Percentiles rank a stretch among this genome's conserved stretches.
These are phyloP conservation scores for Scomberomorus guttatus DNA, from an alignment of 2,797 vertebrate species.

Conservation along the genomic window DNA sequence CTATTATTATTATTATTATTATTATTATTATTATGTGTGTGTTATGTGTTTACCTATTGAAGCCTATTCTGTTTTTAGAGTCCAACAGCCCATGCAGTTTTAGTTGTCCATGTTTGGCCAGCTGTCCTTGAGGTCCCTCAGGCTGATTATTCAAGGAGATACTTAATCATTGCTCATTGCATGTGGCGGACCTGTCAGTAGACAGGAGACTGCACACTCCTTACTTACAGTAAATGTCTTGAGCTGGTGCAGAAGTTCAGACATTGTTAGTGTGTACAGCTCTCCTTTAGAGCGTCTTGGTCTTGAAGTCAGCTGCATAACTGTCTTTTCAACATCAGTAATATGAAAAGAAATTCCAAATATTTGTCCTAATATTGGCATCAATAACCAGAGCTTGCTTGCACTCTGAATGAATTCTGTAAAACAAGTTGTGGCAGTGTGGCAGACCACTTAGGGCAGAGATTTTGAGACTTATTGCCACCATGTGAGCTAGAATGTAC, in stretches of 20 bases:
- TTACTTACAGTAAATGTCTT: conserved; percentile 20
- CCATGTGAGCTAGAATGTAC: neutral
- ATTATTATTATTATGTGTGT: no score
- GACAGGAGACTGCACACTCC: neutral
- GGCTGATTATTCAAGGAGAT: conserved; percentile 42
- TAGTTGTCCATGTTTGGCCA: conserved; percentile 18
- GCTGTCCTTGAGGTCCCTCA: conserved; percentile 44
- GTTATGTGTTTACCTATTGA: neutral
- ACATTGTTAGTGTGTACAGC: neutral
- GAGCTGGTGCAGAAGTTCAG: conserved; percentile 19
- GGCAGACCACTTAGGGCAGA: neutral
- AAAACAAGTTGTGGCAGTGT: neutral
- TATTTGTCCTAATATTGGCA: neutral
- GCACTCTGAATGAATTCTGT: neutral
- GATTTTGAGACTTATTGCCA: conserved; percentile 1
- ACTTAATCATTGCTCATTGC: conserved; percentile 36
- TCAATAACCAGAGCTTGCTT: neutral
- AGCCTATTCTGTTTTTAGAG: conserved; percentile 6
- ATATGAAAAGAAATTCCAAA: neutral
- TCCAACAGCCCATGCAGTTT: conserved; percentile 17
- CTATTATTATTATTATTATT: no score
- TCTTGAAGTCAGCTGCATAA: conserved; percentile 9
- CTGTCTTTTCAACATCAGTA: neutral
- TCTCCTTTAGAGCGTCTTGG: neutral
- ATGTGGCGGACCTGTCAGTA: conserved; percentile 50